Conservation (phyloP, 1,140 invertebrate species). For the Reticulitermes speratus region DNA sequence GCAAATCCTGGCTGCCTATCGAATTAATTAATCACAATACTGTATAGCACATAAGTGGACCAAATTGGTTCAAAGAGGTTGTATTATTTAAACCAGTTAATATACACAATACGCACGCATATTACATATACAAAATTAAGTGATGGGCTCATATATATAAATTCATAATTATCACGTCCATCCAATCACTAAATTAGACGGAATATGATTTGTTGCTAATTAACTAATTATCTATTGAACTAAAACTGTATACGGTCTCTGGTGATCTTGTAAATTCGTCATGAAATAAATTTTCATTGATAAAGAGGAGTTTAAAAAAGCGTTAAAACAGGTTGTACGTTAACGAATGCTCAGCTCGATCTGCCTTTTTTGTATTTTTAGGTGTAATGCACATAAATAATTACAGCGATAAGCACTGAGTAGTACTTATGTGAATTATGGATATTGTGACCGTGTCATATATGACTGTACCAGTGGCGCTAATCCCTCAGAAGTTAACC, state of each 20-base stretch:
- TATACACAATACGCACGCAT: background rate
- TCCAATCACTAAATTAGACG: background rate
- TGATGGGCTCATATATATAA: background rate
- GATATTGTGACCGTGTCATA: no score
- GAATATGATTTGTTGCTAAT: background rate
- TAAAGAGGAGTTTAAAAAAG: no score
- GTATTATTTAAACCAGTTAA: background rate
- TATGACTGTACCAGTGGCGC: no score
- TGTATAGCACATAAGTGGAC: background rate
- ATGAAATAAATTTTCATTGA: no score
- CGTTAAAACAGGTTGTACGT: no score
- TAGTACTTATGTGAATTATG: no score
- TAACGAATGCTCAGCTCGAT: no score
- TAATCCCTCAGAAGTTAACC: no score
- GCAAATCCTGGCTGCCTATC: background rate
- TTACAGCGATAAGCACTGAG: no score
- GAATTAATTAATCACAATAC: background rate
- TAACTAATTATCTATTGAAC: background rate
- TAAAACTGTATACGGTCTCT: background rate
- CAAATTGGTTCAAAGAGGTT: background rate
- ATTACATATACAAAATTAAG: background rate
- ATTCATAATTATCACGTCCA: background rate
- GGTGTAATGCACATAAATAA: no score
- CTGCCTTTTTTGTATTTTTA: no score
- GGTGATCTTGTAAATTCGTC: no score